Evolutionary conservation across 2,888 invertebrate genomes (phyloP).

Genomic region (Empis livida): DNA sequence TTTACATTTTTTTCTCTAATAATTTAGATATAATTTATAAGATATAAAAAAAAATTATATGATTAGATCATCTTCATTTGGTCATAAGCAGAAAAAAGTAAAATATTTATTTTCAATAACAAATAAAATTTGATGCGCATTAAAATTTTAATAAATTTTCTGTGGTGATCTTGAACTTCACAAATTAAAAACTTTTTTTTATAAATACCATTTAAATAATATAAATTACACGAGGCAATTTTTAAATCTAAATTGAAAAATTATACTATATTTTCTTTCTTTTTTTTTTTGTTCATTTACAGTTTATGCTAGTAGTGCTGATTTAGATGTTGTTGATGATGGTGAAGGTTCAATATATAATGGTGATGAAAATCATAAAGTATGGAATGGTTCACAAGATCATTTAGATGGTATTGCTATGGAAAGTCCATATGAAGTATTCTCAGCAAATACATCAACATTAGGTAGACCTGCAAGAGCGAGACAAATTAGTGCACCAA

Average conservation of each 20-base stretch:
- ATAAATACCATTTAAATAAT: too few species aligned
- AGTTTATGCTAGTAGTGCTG: constrained; percentile 38
- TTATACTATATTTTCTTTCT: constrained; percentile 1
- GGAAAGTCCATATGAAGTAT: constrained; percentile 59
- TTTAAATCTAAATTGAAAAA: not conserved
- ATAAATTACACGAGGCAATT: too few species aligned
- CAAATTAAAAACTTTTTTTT: too few species aligned
- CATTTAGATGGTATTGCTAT: constrained; percentile 52
- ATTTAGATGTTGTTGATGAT: constrained; percentile 40
- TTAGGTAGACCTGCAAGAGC: constrained; percentile 57
- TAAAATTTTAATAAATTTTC: too few species aligned
- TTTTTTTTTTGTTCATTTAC: constrained; percentile 18
- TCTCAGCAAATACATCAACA: constrained; percentile 39
- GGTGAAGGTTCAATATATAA: constrained; percentile 77
- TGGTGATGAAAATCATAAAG: constrained; percentile 87
- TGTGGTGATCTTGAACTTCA: too few species aligned
- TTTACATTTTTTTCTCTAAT: too few species aligned
- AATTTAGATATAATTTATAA: too few species aligned
- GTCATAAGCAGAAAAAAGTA: too few species aligned
- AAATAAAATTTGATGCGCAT: too few species aligned
- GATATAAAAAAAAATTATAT: too few species aligned
- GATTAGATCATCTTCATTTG: too few species aligned
- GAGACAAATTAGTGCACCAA: constrained; percentile 65
- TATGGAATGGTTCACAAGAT: constrained; percentile 75
- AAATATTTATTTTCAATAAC: too few species aligned